Evolutionary conservation across 2,888 invertebrate genomes (phyloP), one percentile per base, ranked within the genome.

Genomic region (Chaetogeoica ovagalla): DNA sequence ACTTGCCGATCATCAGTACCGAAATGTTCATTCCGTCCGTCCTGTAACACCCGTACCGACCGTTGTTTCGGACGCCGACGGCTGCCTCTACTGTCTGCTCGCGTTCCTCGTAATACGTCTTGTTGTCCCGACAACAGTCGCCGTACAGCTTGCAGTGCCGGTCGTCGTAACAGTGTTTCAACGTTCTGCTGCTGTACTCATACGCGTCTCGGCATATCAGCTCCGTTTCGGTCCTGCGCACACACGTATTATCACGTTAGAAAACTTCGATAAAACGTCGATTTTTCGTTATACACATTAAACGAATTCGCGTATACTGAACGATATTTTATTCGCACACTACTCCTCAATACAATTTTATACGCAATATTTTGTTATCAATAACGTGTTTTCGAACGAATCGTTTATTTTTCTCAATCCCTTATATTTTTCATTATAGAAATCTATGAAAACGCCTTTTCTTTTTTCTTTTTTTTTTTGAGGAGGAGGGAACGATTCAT

Each of bases 101-200:
- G 81, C 85, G 8, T 83, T 84, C 57, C 59, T 81, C 82, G 83
- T 84, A 83, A 82, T 83, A 81, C 17, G 48, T 48, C 13, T 83
- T 82, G 0, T 87, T 86, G 83, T 88, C 87, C 21, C 86, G 84
- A 81, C 88, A 88, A 83, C 88, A 88, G 84, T 88, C 88, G 52
- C 87, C 87, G 82, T 87, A 88, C 19, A 84, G 84, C 17, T 85
- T 84, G 83, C 88, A 88, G 65, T 85, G 84, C 63, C 84, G 84
- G 82, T 88, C 88, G 83, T 88, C 87, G 65, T 86, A 85, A 83
- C 88, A 88, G 84, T 86, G 87, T 30, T 86, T 19, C 43, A 71
- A 9, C 43, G 13, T n/a, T 1, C n/a, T 9, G 15, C 30, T 39
- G 19, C 15, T 7, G 62, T 62, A 48, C 21, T 1, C 0, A 63